Conservation (phyloP, 2,113 vertebrate species). For the Silurus asotus region DNA sequence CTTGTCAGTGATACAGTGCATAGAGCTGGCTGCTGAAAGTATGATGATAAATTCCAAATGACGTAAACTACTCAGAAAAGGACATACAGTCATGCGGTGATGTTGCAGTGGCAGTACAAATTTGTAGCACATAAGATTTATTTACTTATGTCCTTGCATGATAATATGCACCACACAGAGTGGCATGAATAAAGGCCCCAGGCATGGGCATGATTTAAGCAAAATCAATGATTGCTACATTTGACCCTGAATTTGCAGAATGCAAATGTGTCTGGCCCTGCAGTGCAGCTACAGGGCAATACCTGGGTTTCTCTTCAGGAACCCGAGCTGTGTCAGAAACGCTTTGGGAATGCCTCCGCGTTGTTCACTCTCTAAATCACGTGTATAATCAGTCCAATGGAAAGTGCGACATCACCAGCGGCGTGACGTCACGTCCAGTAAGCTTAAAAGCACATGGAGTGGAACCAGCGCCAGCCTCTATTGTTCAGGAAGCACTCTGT, state of each 20-base stretch:
- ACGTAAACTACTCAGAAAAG: slow-evolving; percentile 15
- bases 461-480: too few relatives aligned
- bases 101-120: background rate
- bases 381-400: too few relatives aligned
- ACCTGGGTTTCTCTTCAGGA: background rate
- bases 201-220: slow-evolving; percentile 38
- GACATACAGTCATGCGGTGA: background rate
- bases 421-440: too few relatives aligned
- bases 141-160: slow-evolving; percentile 40
- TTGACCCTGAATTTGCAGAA: slow-evolving; percentile 15
- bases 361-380: too few relatives aligned
- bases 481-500: too few relatives aligned
- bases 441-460: too few relatives aligned
- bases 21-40: slow-evolving; percentile 1
- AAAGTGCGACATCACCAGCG: too few relatives aligned
- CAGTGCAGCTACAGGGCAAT: slow-evolving; percentile 21
- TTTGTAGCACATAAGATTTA: slow-evolving; percentile 24
- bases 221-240: slow-evolving; percentile 33
- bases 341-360: too few relatives aligned
- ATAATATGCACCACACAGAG: slow-evolving; percentile 23
- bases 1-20: background rate
- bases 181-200: slow-evolving; percentile 33
- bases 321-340: too few relatives aligned
- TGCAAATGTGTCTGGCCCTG: slow-evolving; percentile 30
- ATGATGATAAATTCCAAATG: slow-evolving; percentile 21